A percentile compares a stretch with the other conserved stretches of the same genome.
These are phyloP conservation scores for Catostylus mosaicus DNA, from an alignment of 30 jellyfish, hydroid and myxozoan genomes.

Conservation along the genomic window DNA sequence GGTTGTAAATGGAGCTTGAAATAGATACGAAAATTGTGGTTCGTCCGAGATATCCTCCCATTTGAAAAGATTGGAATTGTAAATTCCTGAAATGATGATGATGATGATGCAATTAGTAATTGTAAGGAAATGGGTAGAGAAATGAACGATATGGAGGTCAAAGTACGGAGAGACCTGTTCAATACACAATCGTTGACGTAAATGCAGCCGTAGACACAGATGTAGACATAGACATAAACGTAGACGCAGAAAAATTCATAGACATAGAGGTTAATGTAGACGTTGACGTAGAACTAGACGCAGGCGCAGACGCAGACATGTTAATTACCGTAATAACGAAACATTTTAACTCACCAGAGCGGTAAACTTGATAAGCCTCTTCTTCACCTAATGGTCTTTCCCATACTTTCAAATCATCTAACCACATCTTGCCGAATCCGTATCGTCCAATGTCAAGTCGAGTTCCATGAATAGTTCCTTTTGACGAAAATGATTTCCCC, in stretches of 20 bases:
- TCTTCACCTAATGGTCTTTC: conserved; percentile 34
- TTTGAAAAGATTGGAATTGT: conserved; percentile 23
- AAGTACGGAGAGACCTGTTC: too few species aligned
- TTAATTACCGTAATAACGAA: too few species aligned
- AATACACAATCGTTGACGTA: too few species aligned
- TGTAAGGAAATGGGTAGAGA: neutral
- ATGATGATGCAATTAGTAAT: neutral
- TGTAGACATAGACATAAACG: too few species aligned
- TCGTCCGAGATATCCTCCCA: conserved; percentile 7
- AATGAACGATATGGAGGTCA: too few species aligned
- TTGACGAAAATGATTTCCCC: neutral
- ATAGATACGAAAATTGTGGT: conserved; percentile 2
- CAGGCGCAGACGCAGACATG: too few species aligned
- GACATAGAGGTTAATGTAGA: too few species aligned
- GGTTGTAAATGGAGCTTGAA: neutral
- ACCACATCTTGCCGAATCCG: neutral
- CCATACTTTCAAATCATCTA: conserved; percentile 65
- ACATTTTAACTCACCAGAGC: conserved; percentile 18
- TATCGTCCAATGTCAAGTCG: conserved; percentile 29
- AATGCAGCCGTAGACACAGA: too few species aligned
- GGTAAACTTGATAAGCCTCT: conserved; percentile 16
- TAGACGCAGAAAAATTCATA: too few species aligned
- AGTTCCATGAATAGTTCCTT: neutral
- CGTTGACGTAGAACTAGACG: too few species aligned
- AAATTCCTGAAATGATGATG: conserved; percentile 22